Conservation (phyloP, 1,140 invertebrate species). For the Lutraria rhynchaena region DNA sequence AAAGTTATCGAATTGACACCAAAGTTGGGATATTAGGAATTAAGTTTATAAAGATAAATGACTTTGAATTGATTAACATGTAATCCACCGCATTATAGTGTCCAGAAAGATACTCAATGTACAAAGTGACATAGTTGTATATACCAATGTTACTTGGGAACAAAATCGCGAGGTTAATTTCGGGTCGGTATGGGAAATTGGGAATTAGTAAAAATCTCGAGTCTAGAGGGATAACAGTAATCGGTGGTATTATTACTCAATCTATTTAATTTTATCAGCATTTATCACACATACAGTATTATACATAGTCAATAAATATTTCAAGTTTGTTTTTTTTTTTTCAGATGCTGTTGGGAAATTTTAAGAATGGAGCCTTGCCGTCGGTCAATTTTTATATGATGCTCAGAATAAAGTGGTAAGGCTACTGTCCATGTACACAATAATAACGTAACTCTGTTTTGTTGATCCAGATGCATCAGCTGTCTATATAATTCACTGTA, state of each 20-base stretch:
- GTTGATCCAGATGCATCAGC: no score
- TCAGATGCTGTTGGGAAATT: no score
- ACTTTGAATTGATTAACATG: conserved; percentile 27
- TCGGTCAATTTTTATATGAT: no score
- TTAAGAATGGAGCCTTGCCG: no score
- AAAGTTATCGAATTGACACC: conserved; percentile 35
- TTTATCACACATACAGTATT: no score
- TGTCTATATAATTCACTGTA: no score
- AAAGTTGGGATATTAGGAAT: conserved; percentile 31
- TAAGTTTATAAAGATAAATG: conserved; percentile 51
- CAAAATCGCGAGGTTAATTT: conserved; percentile 40
- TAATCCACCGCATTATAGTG: conserved; percentile 17
- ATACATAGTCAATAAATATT: no score
- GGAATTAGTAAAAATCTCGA: conserved; percentile 33
- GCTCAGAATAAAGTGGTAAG: no score
- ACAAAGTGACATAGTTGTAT: conserved; percentile 23
- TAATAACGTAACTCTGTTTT: no score
- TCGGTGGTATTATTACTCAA: conserved; percentile 33
- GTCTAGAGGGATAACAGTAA: conserved; percentile 14
- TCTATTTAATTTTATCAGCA: conserved; percentile 24
- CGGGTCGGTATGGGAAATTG: conserved; percentile 38
- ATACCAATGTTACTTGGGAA: conserved; percentile 8
- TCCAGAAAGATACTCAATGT: conserved; percentile 24
- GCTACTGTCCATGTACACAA: no score
- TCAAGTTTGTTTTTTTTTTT: no score